Percentiles rank a stretch among this genome's conserved stretches.
Conservation (phyloP, 2,113 vertebrate species). For the Emydura subglobosa region DNA sequence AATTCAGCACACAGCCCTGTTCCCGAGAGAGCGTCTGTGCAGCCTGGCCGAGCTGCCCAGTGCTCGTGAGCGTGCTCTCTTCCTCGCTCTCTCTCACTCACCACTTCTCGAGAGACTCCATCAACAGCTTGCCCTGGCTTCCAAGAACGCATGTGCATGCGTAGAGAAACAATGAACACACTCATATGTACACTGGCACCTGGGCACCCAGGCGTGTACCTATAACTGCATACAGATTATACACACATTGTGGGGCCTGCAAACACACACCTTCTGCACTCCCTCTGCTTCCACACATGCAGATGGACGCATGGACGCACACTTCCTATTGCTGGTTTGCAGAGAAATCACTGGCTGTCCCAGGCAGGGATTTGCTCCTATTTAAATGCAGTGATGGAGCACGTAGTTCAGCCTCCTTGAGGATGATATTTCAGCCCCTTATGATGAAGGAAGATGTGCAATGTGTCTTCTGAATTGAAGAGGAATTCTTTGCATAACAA, state of each 20-base stretch:
- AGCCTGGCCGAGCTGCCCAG: neutral
- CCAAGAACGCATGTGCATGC: fast-evolving
- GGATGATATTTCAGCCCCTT: neutral
- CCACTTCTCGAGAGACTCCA: neutral
- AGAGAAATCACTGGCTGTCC: neutral
- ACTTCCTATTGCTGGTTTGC: neutral
- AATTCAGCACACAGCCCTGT: constrained; percentile 38
- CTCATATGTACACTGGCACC: too few relatives aligned
- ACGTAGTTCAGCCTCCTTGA: neutral
- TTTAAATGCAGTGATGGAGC: neutral
- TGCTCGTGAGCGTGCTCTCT: neutral
- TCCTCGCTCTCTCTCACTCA: fast-evolving
- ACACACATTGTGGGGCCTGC: neutral
- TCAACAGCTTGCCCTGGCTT: neutral
- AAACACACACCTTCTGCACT: fast-evolving
- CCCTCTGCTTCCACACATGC: neutral
- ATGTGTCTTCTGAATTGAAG: neutral
- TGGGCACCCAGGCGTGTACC: neutral
- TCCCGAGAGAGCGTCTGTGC: neutral
- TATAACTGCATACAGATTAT: neutral
- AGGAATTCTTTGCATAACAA: neutral
- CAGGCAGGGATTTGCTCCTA: neutral
- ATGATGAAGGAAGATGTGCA: neutral
- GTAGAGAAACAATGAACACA: too few relatives aligned
- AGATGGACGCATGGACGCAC: neutral